These are phyloP conservation scores for Typhlichthys eigenmanni DNA, from an alignment of 2,797 vertebrate genomes.

Conservation along the genomic window DNA sequence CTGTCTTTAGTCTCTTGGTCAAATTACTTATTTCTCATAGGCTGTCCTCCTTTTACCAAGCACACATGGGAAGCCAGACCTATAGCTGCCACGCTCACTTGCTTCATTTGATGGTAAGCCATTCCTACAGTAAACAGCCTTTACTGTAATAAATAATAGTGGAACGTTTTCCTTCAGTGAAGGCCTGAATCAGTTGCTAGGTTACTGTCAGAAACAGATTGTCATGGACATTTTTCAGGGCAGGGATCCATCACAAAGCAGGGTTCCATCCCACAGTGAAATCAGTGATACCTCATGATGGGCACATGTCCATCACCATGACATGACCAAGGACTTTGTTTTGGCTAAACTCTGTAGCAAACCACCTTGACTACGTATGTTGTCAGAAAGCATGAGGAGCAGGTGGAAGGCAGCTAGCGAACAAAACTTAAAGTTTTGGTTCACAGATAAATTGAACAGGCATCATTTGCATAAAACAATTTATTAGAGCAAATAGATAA, in stretches of 20 bases:
- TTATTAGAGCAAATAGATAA: too few relatives aligned
- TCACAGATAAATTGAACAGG: not conserved
- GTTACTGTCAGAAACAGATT: not conserved
- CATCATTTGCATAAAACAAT: not conserved
- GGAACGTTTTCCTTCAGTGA: not conserved
- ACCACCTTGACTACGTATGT: not conserved
- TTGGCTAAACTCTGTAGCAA: constrained; percentile 27
- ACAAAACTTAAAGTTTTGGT: constrained; percentile 1
- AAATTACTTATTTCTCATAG: constrained; percentile 58
- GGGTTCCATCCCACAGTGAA: constrained; percentile 8
- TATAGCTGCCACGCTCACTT: constrained; percentile 29
- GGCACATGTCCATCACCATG: constrained; percentile 26
- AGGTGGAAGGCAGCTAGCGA: not conserved
- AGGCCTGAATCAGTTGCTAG: not conserved
- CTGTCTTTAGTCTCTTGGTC: constrained; percentile 44
- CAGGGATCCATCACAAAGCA: constrained; percentile 11
- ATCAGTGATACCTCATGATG: constrained; percentile 21
- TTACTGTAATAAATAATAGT: not conserved
- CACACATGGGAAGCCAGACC: constrained; percentile 60
- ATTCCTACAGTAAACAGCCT: constrained; percentile 26
- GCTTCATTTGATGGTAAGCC: constrained; percentile 25
- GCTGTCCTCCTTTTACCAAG: constrained; percentile 57
- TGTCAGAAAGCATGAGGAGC: not conserved
- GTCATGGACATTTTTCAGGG: constrained; percentile 17
- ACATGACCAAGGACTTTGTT: constrained; percentile 31